Conservation (phyloP, 1,140 invertebrate species). For the Zaprionus nigranus region DNA sequence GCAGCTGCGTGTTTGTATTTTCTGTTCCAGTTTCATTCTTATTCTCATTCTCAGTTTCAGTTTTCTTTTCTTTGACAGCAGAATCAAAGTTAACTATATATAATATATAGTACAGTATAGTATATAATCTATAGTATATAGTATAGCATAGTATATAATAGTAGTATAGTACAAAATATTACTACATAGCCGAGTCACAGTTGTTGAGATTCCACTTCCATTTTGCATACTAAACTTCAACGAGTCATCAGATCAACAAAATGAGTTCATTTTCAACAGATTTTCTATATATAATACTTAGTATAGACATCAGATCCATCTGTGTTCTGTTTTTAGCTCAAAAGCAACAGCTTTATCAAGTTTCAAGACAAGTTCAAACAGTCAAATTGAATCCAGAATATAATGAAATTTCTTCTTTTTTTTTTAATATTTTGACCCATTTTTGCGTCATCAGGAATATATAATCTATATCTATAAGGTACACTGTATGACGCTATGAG, state of each 20-base stretch:
- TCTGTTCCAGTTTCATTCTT: not conserved
- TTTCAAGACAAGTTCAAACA: not conserved
- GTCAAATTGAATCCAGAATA: not conserved
- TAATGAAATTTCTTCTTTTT: not conserved
- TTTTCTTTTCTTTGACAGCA: not conserved
- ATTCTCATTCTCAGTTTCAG: not conserved
- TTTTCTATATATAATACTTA: not conserved
- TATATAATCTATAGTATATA: no score
- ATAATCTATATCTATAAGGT: slow-evolving; percentile 2
- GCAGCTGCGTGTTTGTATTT: slow-evolving; percentile 8
- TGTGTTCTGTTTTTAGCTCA: not conserved
- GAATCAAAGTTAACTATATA: no score
- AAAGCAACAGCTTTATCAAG: slow-evolving; percentile 4
- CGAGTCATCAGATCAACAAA: not conserved
- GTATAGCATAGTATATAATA: no score
- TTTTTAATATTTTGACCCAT: not conserved
- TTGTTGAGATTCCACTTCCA: not conserved
- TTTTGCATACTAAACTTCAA: not conserved
- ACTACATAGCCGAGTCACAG: not conserved
- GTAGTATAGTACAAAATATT: no score
- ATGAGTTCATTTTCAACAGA: not conserved
- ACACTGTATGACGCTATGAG: not conserved
- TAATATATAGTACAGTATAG: no score
- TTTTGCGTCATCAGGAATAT: slow-evolving; percentile 2
- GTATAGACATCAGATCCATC: not conserved